Conservation (phyloP, 2,113 vertebrate species). For the Puntigrus tetrazona region DNA sequence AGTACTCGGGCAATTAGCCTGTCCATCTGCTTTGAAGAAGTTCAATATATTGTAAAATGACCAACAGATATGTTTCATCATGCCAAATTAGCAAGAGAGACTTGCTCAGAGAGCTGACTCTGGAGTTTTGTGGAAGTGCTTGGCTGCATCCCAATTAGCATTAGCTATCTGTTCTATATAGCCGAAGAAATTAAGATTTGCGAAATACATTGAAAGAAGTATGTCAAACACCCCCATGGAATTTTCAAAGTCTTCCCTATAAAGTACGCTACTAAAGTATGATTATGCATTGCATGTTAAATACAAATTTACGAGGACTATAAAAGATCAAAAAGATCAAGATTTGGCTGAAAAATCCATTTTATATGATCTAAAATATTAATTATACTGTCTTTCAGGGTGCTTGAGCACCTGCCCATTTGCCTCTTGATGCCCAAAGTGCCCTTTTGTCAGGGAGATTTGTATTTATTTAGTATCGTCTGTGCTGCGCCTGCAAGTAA, state of each 20-base stretch:
- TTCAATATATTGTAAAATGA: constrained; percentile 33
- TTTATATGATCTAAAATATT: too few species aligned
- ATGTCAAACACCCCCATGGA: not conserved
- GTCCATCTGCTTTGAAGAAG: constrained; percentile 49
- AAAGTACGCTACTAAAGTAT: not conserved
- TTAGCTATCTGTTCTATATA: constrained; percentile 1
- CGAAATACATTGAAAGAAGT: not conserved
- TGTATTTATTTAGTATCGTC: too few species aligned
- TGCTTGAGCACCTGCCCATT: too few species aligned
- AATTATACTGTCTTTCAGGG: too few species aligned
- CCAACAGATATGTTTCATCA: constrained; percentile 41
- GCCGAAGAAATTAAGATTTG: not conserved
- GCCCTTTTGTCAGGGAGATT: too few species aligned
- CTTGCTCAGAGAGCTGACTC: constrained; percentile 27
- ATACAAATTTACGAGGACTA: too few species aligned
- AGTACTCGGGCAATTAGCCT: constrained; percentile 51
- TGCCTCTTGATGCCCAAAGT: too few species aligned
- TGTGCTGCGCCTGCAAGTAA: too few species aligned
- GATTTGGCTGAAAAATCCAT: too few species aligned
- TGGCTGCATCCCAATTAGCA: constrained; percentile 19
- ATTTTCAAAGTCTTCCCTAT: not conserved
- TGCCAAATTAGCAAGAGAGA: not conserved
- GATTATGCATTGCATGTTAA: not conserved
- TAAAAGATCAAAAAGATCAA: too few species aligned
- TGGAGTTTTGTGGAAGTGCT: not conserved